Evolutionary conservation across 2,113 vertebrate genomes (phyloP), one percentile per base, ranked within the genome.

Genomic region (Bombycilla garrulus): DNA sequence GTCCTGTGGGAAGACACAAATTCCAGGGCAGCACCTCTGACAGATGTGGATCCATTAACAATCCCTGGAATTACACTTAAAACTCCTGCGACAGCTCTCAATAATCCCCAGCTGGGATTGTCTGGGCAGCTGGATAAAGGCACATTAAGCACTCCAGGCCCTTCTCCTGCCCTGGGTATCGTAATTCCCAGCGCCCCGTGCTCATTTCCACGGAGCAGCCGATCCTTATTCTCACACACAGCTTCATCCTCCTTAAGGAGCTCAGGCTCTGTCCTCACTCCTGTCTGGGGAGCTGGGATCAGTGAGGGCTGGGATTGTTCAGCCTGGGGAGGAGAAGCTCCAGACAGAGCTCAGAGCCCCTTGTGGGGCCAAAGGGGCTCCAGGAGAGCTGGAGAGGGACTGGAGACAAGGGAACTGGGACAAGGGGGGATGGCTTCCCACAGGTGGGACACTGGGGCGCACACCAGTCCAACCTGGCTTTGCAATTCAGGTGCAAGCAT

Each of bases 401-500:
- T 45, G 5, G 65, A 40, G 31, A 28, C 50, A 23, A 12, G 50
- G 85, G 4, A 10, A 18, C 8, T 11, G 22, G 48, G 48, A 71
- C 31, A 22, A 7, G 9, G 15, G 45, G 54, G n/a, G 21, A 73
- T 51, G 51, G 19, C 42, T 64, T 36, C 76, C 20, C 56, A 54
- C 29, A 45, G n/a, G 0, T 33, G 73, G 47, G 65, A 47, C 18
- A 29, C 0, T 6, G 57, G 35, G 11, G 26, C 4, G 1, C n/a
- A 23, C 8, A 77, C 1, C 17, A 33, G 24, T 3, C 60, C 18
- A 24, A 4, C 13, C 8, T 14, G 14, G 26, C 28, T 50, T 44
- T 20, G 19, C 12, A 17, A 4, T 2, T 6, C 33, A 42, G 3
- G 0, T 4, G 8, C 47, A 38, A 65, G 28, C 6, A 3, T 0